Evolutionary conservation across 2,888 invertebrate species (phyloP), one percentile per base, ranked within the genome.

Genomic region (Ochropacha duplaris): DNA sequence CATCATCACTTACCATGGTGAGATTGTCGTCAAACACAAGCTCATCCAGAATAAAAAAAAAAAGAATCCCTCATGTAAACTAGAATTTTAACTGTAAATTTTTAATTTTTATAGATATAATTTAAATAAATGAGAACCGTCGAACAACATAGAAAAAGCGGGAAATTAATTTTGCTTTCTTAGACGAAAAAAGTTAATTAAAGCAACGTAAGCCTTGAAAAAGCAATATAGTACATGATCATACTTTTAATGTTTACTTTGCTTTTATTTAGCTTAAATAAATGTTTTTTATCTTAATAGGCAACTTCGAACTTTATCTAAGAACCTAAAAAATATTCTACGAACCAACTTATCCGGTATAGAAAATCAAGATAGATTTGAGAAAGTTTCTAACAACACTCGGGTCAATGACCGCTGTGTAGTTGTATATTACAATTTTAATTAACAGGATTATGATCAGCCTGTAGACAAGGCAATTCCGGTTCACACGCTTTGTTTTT

Each of bases 351-450:
- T 56, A 62, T 58, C 54, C 58, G 54, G 57, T 62, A 65, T 66
- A 69, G 64, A 65, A 69, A 71, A 71, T 67, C 71, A 66, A 69
- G 68, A 64, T 69, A 63, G 57, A 28, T 57, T 54, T 70, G 76
- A 71, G 75, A 77, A 76, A 77, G 75, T 69, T 57, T 61, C 12
- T 31, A 51, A 50, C 58, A 57, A 64, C 54, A 34, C 8, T 39
- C 57, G 54, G 64, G 66, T 65, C 66, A 56, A 56, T 54, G 69
- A 59, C 68, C 65, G 61, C 26, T 54, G 54, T 50, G 28, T 14
- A 44, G 16, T 19, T 19, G 19, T 19, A 19, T 16, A 44, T 19
- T 5, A 44, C 19, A 19, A 44, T 44, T 19, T 19, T 44, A 44
- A 44, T 19, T 44, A 44, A 44, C 9, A 31, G 31, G 12, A 31